A percentile compares a stretch with the other conserved stretches of the same genome.
Evolutionary conservation across 1,140 invertebrate species (phyloP).

Genomic region (Spodoptera litura): DNA sequence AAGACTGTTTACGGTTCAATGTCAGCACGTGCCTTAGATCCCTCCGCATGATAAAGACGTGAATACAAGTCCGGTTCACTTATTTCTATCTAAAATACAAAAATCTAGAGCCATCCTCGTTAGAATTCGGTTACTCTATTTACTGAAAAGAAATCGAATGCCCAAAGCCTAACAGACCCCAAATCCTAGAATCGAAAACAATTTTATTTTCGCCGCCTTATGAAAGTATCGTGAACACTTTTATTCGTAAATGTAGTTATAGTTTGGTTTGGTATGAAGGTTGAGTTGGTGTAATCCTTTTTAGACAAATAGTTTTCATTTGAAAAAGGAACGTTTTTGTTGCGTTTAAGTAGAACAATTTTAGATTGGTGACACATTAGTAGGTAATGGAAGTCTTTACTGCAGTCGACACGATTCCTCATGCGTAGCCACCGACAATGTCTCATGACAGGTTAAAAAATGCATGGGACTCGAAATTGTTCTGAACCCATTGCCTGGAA

Average conservation of each 20-base stretch:
- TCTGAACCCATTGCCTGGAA: conserved; percentile 64
- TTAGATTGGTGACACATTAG: neutral
- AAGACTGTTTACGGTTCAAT: conserved; percentile 45
- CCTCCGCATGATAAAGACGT: conserved; percentile 31
- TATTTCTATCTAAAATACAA: conserved; percentile 15
- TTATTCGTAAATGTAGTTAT: conserved; percentile 3
- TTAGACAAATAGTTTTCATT: neutral
- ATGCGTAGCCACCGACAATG: neutral
- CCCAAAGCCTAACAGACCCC: neutral
- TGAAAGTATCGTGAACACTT: neutral
- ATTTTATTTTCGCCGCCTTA: neutral
- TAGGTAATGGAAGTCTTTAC: neutral
- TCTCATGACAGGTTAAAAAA: conserved; percentile 47
- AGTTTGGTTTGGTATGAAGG: conserved; percentile 2
- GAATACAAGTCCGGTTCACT: conserved; percentile 27
- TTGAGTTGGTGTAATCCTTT: neutral
- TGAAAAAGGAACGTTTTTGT: neutral
- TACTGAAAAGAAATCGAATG: conserved; percentile 11
- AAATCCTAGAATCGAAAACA: neutral
- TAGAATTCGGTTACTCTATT: neutral
- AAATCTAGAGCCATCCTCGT: neutral
- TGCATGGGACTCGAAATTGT: conserved; percentile 58
- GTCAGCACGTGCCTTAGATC: conserved; percentile 41
- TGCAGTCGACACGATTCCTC: neutral
- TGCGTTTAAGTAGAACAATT: neutral